Conservation (phyloP, 2,888 invertebrate genomes). For the Ormyrus rosae region DNA sequence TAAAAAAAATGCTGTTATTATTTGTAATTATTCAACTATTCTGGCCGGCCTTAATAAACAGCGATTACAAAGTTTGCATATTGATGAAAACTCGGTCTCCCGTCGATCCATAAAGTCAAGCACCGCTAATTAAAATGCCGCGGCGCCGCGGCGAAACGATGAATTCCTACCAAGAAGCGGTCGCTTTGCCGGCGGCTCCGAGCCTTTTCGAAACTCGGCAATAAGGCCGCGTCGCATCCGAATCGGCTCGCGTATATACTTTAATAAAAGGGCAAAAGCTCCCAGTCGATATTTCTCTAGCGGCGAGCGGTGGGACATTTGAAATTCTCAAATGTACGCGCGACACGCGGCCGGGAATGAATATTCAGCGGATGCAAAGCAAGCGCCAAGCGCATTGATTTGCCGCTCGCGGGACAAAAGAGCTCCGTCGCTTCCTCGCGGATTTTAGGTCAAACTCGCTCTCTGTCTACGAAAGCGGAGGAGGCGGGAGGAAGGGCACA, state of each 20-base stretch:
- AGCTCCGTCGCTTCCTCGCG: background rate
- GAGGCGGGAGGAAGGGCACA: too few relatives aligned
- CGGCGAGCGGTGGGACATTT: constrained; percentile 60
- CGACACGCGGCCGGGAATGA: constrained; percentile 60
- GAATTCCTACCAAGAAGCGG: constrained; percentile 25
- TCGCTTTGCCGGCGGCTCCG: background rate
- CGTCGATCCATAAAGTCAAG: background rate
- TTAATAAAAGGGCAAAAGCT: constrained; percentile 40
- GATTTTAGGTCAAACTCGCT: too few relatives aligned
- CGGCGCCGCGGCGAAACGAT: constrained; percentile 12
- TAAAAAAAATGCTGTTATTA: constrained; percentile 13
- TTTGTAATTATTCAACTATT: constrained; percentile 28
- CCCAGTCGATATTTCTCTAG: too few relatives aligned
- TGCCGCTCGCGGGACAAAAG: constrained; percentile 35
- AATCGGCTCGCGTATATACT: background rate
- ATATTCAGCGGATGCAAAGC: constrained; percentile 70
- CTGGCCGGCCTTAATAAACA: constrained; percentile 19
- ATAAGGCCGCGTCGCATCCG: constrained; percentile 25
- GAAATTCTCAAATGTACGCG: constrained; percentile 65
- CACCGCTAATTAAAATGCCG: constrained; percentile 39
- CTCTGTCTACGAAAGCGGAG: too few relatives aligned
- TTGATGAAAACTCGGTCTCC: constrained; percentile 33
- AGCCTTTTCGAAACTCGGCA: constrained; percentile 17
- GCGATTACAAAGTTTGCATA: constrained; percentile 32
- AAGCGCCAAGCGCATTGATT: constrained; percentile 42